These are phyloP conservation scores for Melanotaenia duboulayi DNA, from an alignment of 2,113 vertebrate genomes.

Conservation along the genomic window DNA sequence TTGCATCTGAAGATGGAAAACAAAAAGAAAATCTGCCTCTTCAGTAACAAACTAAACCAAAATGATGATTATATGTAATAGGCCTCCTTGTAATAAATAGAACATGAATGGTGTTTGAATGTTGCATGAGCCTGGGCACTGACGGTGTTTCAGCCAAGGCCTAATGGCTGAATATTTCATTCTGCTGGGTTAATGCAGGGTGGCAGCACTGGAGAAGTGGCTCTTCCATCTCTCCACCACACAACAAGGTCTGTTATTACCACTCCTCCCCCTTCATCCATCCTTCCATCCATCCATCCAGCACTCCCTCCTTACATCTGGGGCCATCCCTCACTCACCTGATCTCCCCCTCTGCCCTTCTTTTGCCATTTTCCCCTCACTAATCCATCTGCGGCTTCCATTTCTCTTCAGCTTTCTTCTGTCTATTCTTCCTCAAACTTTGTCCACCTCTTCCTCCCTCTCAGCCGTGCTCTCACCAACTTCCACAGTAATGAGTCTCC, in stretches of 20 bases:
- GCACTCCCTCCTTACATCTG: constrained; percentile 27
- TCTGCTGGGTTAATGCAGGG: constrained; percentile 69
- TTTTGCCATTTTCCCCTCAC: neutral
- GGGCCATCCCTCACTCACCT: constrained; percentile 47
- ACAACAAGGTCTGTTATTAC: constrained; percentile 68
- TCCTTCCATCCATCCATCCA: constrained; percentile 43
- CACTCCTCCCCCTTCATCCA: constrained; percentile 34
- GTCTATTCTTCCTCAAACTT: constrained; percentile 10
- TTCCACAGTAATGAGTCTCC: constrained; percentile 51
- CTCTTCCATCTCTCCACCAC: constrained; percentile 48
- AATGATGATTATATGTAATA: constrained; percentile 55
- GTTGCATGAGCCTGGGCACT: constrained; percentile 71
- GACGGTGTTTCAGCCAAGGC: constrained; percentile 68
- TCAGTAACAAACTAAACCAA: constrained; percentile 48
- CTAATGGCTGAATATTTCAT: constrained; percentile 75
- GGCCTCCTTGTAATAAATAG: constrained; percentile 71
- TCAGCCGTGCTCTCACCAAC: constrained; percentile 20
- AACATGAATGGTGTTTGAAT: constrained; percentile 75
- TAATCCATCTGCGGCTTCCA: constrained; percentile 40
- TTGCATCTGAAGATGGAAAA: constrained; percentile 26
- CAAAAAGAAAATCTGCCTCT: neutral
- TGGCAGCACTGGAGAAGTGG: constrained; percentile 51
- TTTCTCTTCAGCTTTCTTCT: neutral
- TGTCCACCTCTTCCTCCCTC: constrained; percentile 40
- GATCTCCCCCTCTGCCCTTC: constrained; percentile 19